Base-by-base conservation (phyloP, 2,797 vertebrate species). In the Chloroceryle amazona region DNA sequence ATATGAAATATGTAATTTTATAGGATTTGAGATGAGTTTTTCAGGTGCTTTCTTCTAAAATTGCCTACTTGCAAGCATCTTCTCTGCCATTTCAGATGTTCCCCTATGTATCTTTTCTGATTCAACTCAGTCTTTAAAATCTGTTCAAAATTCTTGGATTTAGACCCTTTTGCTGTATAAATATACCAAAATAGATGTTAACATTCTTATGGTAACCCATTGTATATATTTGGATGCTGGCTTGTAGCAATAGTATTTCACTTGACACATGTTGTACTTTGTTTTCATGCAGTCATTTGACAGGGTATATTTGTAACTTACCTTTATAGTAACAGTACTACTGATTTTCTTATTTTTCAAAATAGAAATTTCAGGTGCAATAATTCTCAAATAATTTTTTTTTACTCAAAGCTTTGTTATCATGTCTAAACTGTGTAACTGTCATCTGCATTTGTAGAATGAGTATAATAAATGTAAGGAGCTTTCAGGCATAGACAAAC, bases 1-100 rank as follows among this genome's bases (percentile, higher is more conserved):
- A 31, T 46, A 74, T n/a, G 51, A 90, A 94, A 86, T 89, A 71
- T 29, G 12, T 60, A 75, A 74, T 95, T 86, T 93, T 51, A 55
- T 62, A 72, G 47, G 33, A 67, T 11, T 5, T 37, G 11, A 72
- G 29, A 61, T 33, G 16, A 81, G 28, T 16, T 91, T 89, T 91
- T 72, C 57, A 78, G 78, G 37, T 54, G 8, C 4, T 81, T 93
- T 86, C 33, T 75, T 94, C 76, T 70, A 81, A 93, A 86, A 66
- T 18, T 60, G n/a, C 26, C n/a, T 81, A 92, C 79, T 55, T 76
- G 25, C 11, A 76, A 66, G 3, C 2, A 42, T 82, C 88, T 89
- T 57, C 12, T 84, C 33, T 35, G n/a, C 6, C 19, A 61, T 16
- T 88, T 93, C 46, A 89, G 11, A n/a, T 86, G 9, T 37, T 83